Percentiles rank a stretch among this genome's conserved stretches.
These are phyloP conservation scores for Morpho helenor DNA, from an alignment of 2,888 invertebrate species.

Conservation along the genomic window DNA sequence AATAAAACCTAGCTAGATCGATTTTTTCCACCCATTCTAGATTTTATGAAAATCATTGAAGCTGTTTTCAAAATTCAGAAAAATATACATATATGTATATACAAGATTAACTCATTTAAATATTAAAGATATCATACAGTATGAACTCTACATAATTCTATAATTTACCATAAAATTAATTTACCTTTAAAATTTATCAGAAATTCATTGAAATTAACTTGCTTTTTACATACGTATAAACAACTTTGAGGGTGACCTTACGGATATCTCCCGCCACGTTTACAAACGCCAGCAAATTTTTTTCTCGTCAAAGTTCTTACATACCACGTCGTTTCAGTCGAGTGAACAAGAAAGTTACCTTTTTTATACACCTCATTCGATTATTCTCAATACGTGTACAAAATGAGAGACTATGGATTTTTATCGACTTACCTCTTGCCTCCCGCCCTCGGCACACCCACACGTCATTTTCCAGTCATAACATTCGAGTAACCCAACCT, in stretches of 20 bases:
- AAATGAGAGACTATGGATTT: slow-evolving; percentile 18
- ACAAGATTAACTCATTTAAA: too few species aligned
- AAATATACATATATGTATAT: too few species aligned
- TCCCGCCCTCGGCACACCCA: slow-evolving; percentile 5
- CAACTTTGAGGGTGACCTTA: background rate
- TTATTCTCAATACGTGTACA: slow-evolving; percentile 58
- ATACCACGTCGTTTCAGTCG: slow-evolving; percentile 7
- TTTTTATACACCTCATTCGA: slow-evolving; percentile 61
- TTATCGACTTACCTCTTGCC: slow-evolving; percentile 9
- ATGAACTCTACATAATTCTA: too few species aligned
- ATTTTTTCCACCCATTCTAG: too few species aligned
- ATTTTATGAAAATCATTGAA: too few species aligned
- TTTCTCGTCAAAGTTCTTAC: slow-evolving; percentile 41
- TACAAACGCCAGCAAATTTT: slow-evolving; percentile 55
- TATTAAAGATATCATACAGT: too few species aligned
- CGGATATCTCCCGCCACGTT: slow-evolving; percentile 30
- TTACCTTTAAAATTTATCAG: too few species aligned
- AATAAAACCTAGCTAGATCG: too few species aligned
- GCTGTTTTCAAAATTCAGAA: too few species aligned
- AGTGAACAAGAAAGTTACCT: slow-evolving; percentile 33
- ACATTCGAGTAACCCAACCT: slow-evolving; percentile 15
- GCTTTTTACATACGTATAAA: too few species aligned
- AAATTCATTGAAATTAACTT: too few species aligned
- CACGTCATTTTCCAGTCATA: slow-evolving; percentile 21
- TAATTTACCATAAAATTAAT: too few species aligned